Percentiles rank a stretch among this genome's conserved stretches.
Conservation (phyloP, 2,888 invertebrate genomes). For the Thymelicus acteon region DNA sequence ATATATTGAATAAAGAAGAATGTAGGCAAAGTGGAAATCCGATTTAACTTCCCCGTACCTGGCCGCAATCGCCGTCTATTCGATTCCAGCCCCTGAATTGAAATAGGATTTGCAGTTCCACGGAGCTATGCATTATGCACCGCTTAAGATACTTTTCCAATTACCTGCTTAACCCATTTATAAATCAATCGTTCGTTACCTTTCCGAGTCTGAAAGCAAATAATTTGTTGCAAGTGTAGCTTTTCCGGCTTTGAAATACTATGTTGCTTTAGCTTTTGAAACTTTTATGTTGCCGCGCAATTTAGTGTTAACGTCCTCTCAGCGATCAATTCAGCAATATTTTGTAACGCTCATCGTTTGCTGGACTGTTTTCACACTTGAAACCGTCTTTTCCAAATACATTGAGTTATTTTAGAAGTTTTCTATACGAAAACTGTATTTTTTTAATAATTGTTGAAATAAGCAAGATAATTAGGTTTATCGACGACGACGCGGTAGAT, state of each 20-base stretch:
- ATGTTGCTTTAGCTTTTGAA: constrained; percentile 13
- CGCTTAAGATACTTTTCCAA: constrained; percentile 62
- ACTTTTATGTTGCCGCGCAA: constrained; percentile 2
- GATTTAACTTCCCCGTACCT: constrained; percentile 72
- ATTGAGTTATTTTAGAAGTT: not conserved
- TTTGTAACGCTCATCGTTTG: not conserved
- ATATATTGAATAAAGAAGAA: constrained; percentile 53
- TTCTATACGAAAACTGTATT: too few relatives aligned
- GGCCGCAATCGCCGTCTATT: constrained; percentile 75
- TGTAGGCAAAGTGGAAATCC: constrained; percentile 69
- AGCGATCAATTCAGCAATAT: not conserved
- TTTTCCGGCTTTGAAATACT: not conserved
- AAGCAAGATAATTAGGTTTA: too few relatives aligned
- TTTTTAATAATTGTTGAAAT: too few relatives aligned
- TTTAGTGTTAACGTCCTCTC: constrained; percentile 3
- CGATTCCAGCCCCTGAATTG: constrained; percentile 72
- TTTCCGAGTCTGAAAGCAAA: constrained; percentile 17
- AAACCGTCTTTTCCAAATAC: not conserved
- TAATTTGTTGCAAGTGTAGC: constrained; percentile 14
- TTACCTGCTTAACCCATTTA: constrained; percentile 49
- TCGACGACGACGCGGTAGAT: too few relatives aligned
- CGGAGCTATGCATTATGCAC: constrained; percentile 69
- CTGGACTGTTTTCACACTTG: not conserved
- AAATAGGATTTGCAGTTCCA: constrained; percentile 76
- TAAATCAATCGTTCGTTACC: constrained; percentile 23